These are phyloP conservation scores for Brachionus angularis DNA, from an alignment of 1,140 invertebrate genomes.

Conservation along the genomic window DNA sequence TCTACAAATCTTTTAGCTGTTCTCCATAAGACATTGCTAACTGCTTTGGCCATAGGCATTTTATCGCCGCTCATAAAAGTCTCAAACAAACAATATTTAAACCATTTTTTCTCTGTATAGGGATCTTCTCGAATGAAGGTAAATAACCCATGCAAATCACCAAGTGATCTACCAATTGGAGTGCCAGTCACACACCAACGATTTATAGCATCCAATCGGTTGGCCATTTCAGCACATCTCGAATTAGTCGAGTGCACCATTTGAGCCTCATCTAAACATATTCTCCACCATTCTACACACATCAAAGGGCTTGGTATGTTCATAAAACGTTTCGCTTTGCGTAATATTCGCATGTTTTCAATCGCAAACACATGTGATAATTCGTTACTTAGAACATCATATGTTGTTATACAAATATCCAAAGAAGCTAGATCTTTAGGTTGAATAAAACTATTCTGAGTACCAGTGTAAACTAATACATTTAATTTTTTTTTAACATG, in stretches of 20 bases:
- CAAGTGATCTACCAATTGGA: conserved; percentile 16
- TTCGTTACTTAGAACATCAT: conserved; percentile 63
- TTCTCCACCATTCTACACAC: conserved; percentile 70
- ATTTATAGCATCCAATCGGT: conserved; percentile 62
- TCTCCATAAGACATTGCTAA: conserved; percentile 68
- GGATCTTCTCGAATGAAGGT: conserved; percentile 67
- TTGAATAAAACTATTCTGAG: conserved; percentile 64
- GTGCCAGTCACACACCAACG: conserved; percentile 63
- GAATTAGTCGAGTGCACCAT: conserved; percentile 55
- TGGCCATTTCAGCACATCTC: conserved; percentile 65
- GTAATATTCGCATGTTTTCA: conserved; percentile 56
- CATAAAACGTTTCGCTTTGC: conserved; percentile 64
- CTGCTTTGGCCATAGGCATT: conserved; percentile 60
- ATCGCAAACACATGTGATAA: conserved; percentile 56
- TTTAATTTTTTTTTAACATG: conserved; percentile 60
- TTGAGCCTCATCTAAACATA: conserved; percentile 72
- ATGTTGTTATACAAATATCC: conserved; percentile 73
- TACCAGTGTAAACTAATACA: conserved; percentile 26
- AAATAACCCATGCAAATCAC: conserved; percentile 68
- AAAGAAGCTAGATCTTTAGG: conserved; percentile 65
- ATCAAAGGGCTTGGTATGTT: conserved; percentile 63
- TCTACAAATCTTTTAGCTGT: conserved; percentile 67
- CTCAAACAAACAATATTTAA: conserved; percentile 62
- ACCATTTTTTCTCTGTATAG: conserved; percentile 62
- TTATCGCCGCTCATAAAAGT: conserved; percentile 61